Percentiles rank a stretch among this genome's conserved stretches.
Evolutionary conservation across 2,888 invertebrate species (phyloP).

Genomic region (Gymnoscelis rufifasciata): DNA sequence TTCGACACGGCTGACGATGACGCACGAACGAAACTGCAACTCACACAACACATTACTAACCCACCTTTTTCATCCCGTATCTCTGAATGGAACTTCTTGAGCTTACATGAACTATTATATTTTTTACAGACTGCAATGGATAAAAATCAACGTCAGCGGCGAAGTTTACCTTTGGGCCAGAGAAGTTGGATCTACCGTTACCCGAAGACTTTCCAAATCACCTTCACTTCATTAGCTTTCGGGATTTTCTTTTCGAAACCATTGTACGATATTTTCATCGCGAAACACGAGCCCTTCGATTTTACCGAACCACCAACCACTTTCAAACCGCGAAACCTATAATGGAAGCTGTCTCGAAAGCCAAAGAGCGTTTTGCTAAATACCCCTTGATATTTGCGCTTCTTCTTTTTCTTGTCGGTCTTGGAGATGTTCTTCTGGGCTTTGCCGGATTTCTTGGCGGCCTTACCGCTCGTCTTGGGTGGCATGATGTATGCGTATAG

Average conservation of each 20-base stretch:
- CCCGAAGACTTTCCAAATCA: slow-evolving; percentile 79
- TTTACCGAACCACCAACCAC: slow-evolving; percentile 54
- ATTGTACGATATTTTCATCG: slow-evolving; percentile 82
- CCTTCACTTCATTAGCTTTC: slow-evolving; percentile 70
- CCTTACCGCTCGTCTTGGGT: no score
- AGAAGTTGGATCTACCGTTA: slow-evolving; percentile 80
- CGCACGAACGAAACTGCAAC: no score
- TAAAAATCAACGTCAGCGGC: slow-evolving; percentile 48
- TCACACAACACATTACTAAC: no score
- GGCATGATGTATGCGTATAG: no score
- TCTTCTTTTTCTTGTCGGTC: no score
- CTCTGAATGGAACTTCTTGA: no score
- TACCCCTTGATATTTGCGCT: slow-evolving; percentile 86
- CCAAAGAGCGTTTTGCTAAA: slow-evolving; percentile 84
- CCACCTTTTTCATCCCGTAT: no score
- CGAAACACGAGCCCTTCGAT: slow-evolving; percentile 43
- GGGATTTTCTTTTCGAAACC: slow-evolving; percentile 84
- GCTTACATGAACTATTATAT: no score
- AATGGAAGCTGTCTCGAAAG: slow-evolving; percentile 90
- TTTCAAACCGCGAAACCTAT: slow-evolving; percentile 26
- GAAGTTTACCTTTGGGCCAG: slow-evolving; percentile 71
- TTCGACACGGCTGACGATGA: no score
- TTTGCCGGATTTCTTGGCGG: no score
- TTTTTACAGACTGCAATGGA: slow-evolving; percentile 64
- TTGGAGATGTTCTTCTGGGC: no score